Evolutionary conservation across 2,797 vertebrate genomes (phyloP).

Genomic region (Onychomys leucogaster): DNA sequence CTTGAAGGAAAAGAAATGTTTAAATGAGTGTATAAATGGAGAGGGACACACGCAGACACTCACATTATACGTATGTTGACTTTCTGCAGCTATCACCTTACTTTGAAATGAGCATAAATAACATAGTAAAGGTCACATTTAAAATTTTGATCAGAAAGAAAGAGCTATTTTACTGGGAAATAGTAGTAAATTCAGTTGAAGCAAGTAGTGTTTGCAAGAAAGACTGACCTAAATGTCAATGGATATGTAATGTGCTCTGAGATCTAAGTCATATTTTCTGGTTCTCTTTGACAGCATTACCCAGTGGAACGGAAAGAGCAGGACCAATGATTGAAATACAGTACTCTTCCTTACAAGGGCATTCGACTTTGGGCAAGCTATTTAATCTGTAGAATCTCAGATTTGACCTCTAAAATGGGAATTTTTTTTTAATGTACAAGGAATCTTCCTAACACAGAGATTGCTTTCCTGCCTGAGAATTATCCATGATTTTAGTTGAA

Average conservation of each 20-base stretch:
- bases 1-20: not conserved
- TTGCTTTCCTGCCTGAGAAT: not conserved
- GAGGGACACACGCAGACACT: not conserved
- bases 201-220: not conserved
- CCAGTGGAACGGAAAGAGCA: slow-evolving; percentile 20
- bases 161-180: slow-evolving; percentile 19
- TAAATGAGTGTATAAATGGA: not conserved
- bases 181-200: not conserved
- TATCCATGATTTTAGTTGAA: not conserved
- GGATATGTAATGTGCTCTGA: not conserved
- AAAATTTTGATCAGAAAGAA: slow-evolving; percentile 3
- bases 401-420: slow-evolving; percentile 39
- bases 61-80: not conserved
- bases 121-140: slow-evolving; percentile 26
- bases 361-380: not conserved
- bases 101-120: not conserved
- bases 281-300: slow-evolving; percentile 14
- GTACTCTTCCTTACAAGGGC: not conserved
- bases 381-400: not conserved
- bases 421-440: not conserved
- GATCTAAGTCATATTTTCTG: slow-evolving; percentile 12
- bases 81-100: not conserved
- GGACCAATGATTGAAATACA: not conserved
- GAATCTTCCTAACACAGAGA: not conserved
- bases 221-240: slow-evolving; percentile 21